Conservation (phyloP, 2,113 vertebrate species). For the Pygoscelis antarcticus region DNA sequence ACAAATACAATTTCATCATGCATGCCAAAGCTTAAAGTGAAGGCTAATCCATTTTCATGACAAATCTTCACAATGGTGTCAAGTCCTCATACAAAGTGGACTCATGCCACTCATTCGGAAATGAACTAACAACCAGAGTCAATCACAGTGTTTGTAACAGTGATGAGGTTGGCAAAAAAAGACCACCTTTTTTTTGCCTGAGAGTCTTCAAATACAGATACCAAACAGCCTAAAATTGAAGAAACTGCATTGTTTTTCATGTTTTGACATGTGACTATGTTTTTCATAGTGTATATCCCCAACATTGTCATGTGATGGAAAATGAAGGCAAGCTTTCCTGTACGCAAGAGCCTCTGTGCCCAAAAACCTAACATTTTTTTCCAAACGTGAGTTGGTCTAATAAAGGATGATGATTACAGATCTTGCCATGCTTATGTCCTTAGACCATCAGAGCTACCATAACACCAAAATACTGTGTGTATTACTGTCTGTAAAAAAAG, state of each 20-base stretch:
- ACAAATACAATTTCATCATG: background rate
- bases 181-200: fast-evolving
- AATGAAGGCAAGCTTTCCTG: background rate
- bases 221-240: background rate
- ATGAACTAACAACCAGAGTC: background rate
- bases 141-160: background rate
- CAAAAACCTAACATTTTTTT: background rate
- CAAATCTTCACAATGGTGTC: background rate
- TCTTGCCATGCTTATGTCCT: background rate
- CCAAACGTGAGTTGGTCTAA: background rate
- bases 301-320: background rate
- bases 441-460: background rate
- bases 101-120: background rate
- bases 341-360: background rate
- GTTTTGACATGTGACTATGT: background rate
- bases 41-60: background rate
- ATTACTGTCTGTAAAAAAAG: background rate
- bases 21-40: background rate
- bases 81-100: background rate
- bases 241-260: background rate
- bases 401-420: background rate
- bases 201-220: background rate
- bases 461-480: background rate
- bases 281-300: background rate
- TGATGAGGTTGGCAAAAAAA: background rate